Conservation (phyloP, 2,113 vertebrate species). For the Mastomys natalensis region DNA sequence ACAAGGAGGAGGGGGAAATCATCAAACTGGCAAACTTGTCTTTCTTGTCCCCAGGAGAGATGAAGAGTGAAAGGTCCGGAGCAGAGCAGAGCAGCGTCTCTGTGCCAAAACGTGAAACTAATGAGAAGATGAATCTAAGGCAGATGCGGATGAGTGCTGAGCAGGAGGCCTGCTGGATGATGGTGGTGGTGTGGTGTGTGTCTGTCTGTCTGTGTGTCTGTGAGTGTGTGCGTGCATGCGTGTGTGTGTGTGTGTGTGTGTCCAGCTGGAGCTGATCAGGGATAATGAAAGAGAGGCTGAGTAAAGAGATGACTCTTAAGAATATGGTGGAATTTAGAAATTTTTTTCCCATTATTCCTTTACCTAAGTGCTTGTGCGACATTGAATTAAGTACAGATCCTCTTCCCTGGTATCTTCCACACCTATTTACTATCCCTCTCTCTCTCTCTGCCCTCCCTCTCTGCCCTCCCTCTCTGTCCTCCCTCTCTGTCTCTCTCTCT, state of each 20-base stretch:
- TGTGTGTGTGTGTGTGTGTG: conserved; percentile 61
- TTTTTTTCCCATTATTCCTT: conserved; percentile 76
- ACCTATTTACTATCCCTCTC: conserved; percentile 75
- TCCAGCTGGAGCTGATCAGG: conserved; percentile 85
- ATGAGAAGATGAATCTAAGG: conserved; percentile 87
- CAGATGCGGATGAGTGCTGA: conserved; percentile 89
- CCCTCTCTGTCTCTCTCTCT: background rate
- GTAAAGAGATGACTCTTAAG: conserved; percentile 86
- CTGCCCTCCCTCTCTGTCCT: too few relatives aligned
- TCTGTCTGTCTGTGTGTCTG: too few relatives aligned
- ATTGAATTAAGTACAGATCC: conserved; percentile 76
- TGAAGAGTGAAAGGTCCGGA: conserved; percentile 87
- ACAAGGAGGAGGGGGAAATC: too few relatives aligned
- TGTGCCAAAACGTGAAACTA: conserved; percentile 87
- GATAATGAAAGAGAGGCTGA: conserved; percentile 73
- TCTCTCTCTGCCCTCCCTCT: background rate
- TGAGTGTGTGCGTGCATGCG: too few relatives aligned
- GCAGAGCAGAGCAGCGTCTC: conserved; percentile 86
- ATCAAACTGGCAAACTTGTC: too few relatives aligned
- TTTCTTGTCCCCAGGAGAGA: conserved; percentile 78
- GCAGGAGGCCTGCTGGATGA: conserved; percentile 92
- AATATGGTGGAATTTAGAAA: conserved; percentile 68
- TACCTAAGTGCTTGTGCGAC: conserved; percentile 76
- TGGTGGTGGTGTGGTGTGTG: conserved; percentile 74
- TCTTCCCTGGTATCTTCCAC: conserved; percentile 77